Evolutionary conservation across 35 echinoderm and acorn worm species (phyloP), one percentile per base, ranked within the genome.

Genomic region (Ophioderma brevispina): DNA sequence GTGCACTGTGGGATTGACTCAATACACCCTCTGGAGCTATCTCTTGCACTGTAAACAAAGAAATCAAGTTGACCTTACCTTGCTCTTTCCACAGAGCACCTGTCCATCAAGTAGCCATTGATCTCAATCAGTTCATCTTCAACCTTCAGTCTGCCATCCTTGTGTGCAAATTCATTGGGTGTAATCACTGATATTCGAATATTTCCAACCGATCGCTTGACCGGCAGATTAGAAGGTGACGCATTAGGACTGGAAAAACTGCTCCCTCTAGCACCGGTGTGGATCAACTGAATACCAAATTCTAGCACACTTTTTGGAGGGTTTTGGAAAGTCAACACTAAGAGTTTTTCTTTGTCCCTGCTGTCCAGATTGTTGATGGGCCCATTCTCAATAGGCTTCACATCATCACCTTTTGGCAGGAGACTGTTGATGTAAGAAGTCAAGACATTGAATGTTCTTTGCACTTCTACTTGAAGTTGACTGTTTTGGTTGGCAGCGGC

Each of bases 101-200:
- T 86, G 33, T 94, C 88, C 83, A 94, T 89, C 64, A 94, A 36
- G 38, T 90, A 80, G 38, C 49, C 78, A 55, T 94, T 94, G 52
- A 94, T 89, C 30, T 84, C 82, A 38, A 94, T 35, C 31, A 94
- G 52, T 38, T 94, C 92, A 87, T 94, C 92, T 13, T 83, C 88
- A 38, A 76, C 38, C 80, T 86, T 84, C 40, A 94, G 55, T 50
- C 81, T 64, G 34, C 77, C 88, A 36, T 88, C 81, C 31, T 49
- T 59, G n/a, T 86, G 35, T 39, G 84, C 82, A 75, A 42, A 77
- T 32, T 40, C 59, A 55, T 81, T 85, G 17, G 92, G 82, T 37
- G 59, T 37, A 25, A 94, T 76, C n/a, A 77, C 76, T 19, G 82
- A 82, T 39, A 94, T 78, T 28, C 78, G 78, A 52, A 94, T 90